Conservation (phyloP, 2,113 vertebrate genomes). For the Bos javanicus region DNA sequence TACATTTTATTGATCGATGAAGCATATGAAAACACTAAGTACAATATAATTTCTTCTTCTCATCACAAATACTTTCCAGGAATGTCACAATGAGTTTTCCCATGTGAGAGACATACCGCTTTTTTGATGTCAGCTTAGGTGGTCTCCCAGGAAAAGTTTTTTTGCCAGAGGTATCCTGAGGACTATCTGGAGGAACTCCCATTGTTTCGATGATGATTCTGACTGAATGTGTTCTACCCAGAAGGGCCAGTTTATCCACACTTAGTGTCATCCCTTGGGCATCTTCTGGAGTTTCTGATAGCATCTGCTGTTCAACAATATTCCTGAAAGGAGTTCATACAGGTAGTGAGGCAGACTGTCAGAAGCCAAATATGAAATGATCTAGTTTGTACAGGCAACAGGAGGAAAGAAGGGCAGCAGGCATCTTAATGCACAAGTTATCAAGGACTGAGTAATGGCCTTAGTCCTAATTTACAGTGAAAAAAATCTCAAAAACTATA, state of each 20-base stretch:
- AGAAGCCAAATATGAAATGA: background rate
- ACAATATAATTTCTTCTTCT: background rate
- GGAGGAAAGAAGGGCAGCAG: background rate
- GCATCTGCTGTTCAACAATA: background rate
- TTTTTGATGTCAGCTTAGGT: conserved; percentile 80
- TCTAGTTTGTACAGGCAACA: background rate
- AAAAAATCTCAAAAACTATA: conserved; percentile 20
- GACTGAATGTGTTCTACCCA: conserved; percentile 82
- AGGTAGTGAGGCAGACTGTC: background rate
- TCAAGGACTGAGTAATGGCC: background rate
- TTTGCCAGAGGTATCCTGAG: conserved; percentile 73
- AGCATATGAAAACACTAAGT: background rate
- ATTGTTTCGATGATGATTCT: conserved; percentile 87
- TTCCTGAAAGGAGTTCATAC: conserved; percentile 53
- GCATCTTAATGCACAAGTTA: background rate
- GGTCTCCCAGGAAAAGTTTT: conserved; percentile 80
- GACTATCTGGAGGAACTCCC: conserved; percentile 74
- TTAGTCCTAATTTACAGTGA: conserved; percentile 2
- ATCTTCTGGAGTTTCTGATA: conserved; percentile 1
- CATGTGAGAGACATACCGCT: conserved; percentile 81
- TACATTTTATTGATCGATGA: background rate
- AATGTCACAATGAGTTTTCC: conserved; percentile 19
- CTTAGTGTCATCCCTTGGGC: conserved; percentile 64
- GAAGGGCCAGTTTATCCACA: conserved; percentile 81
- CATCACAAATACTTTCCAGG: background rate